Conservation (phyloP, 1,140 invertebrate genomes). For the Anastatus disparis region DNA sequence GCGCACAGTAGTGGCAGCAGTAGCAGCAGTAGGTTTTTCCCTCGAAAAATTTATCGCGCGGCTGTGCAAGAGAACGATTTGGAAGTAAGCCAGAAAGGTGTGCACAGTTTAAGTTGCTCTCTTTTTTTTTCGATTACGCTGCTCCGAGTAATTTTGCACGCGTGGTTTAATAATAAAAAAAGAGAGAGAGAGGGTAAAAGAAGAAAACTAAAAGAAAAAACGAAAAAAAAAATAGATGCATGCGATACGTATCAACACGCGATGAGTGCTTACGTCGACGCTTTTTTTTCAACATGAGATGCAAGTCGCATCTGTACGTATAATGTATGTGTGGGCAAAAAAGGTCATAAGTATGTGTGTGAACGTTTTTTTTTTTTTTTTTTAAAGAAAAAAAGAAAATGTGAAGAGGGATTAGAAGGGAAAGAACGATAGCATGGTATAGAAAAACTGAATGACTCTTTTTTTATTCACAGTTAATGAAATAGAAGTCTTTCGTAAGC, state of each 20-base stretch:
- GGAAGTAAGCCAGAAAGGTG: constrained; percentile 7
- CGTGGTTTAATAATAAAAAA: constrained; percentile 7
- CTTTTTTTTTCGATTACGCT: constrained; percentile 22
- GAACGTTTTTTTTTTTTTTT: too few relatives aligned
- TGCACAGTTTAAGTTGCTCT: background rate
- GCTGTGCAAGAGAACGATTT: constrained; percentile 13
- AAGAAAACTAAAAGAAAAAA: background rate
- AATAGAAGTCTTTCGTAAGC: too few relatives aligned
- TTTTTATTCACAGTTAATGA: too few relatives aligned
- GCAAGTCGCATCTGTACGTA: too few relatives aligned
- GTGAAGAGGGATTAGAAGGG: too few relatives aligned
- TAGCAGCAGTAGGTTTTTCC: too few relatives aligned
- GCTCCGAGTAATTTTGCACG: background rate
- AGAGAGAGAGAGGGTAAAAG: background rate
- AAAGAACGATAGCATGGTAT: too few relatives aligned
- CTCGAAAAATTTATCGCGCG: constrained; percentile 7
- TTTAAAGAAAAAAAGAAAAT: too few relatives aligned
- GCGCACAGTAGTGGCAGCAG: too few relatives aligned
- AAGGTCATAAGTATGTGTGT: too few relatives aligned
- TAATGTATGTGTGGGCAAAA: too few relatives aligned
- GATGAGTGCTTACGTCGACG: background rate
- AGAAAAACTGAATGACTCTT: too few relatives aligned
- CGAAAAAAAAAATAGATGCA: background rate
- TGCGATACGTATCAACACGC: background rate
- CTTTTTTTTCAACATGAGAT: background rate